These are phyloP conservation scores for Masnerella sp. DNA, from an alignment of 2,888 invertebrate genomes.

Conservation along the genomic window DNA sequence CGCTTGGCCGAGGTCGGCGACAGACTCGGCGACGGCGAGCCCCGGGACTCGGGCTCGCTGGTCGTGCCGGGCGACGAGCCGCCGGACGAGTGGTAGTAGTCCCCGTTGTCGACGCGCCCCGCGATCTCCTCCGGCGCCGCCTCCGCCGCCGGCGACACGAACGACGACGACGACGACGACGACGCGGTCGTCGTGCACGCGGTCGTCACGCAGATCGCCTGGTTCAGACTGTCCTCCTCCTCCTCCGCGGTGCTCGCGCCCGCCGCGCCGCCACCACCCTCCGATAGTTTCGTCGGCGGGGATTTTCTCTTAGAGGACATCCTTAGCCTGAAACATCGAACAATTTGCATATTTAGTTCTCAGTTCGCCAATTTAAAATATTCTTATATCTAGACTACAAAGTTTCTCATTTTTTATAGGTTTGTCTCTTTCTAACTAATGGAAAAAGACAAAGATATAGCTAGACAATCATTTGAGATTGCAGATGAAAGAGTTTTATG, in stretches of 20 bases:
- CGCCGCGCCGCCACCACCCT: constrained; percentile 81
- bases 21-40: constrained; percentile 76
- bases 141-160: constrained; percentile 73
- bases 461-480: too few relatives aligned
- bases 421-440: too few relatives aligned
- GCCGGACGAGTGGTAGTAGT: constrained; percentile 71
- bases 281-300: constrained; percentile 94
- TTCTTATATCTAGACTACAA: too few relatives aligned
- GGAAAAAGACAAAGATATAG: too few relatives aligned
- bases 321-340: constrained; percentile 87
- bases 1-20: constrained; percentile 71
- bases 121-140: constrained; percentile 76
- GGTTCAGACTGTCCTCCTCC: constrained; percentile 75
- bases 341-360: too few relatives aligned
- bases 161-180: constrained; percentile 76
- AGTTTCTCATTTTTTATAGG: too few relatives aligned
- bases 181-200: constrained; percentile 52
- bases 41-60: constrained; percentile 77
- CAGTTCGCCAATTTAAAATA: too few relatives aligned
- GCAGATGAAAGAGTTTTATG: too few relatives aligned
- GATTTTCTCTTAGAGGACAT: constrained; percentile 99
- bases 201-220: constrained; percentile 66
- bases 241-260: constrained; percentile 76
- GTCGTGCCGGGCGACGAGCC: constrained; percentile 74
- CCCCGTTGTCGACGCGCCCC: constrained; percentile 79